A percentile compares a stretch with the other conserved stretches of the same genome.
Conservation (phyloP, 2,113 vertebrate genomes). For the Meriones unguiculatus region DNA sequence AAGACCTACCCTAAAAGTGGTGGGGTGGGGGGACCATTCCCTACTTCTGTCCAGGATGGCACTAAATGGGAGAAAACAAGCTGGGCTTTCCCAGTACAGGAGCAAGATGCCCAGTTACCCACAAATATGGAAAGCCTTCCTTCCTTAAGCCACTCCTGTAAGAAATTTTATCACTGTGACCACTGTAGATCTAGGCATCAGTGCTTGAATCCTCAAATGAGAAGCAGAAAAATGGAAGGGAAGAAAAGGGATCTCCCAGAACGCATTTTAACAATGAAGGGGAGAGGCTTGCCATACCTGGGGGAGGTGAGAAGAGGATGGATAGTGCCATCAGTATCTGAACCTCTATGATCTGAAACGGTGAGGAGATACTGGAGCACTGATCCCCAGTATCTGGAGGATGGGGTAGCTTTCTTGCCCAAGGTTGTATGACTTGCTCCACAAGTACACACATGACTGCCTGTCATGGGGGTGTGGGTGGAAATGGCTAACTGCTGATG, state of each 20-base stretch:
- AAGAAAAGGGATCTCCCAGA: neutral
- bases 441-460: neutral
- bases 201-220: neutral
- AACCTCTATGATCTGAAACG: neutral
- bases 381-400: neutral
- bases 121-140: neutral
- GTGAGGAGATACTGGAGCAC: neutral
- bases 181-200: neutral
- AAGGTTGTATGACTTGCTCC: neutral
- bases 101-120: neutral
- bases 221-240: neutral
- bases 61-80: neutral
- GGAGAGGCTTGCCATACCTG: neutral
- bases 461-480: too few relatives aligned
- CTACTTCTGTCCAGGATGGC: neutral
- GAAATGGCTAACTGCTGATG: neutral
- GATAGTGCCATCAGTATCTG: neutral
- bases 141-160: neutral
- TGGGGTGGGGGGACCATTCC: neutral
- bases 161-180: neutral
- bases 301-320: too few relatives aligned
- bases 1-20: neutral
- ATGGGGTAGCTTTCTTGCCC: neutral
- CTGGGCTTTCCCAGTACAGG: neutral
- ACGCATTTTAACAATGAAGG: neutral